phyloP scores from a whole-genome alignment of 2,797 vertebrate genomes.

The Mus minutoides region DNA sequence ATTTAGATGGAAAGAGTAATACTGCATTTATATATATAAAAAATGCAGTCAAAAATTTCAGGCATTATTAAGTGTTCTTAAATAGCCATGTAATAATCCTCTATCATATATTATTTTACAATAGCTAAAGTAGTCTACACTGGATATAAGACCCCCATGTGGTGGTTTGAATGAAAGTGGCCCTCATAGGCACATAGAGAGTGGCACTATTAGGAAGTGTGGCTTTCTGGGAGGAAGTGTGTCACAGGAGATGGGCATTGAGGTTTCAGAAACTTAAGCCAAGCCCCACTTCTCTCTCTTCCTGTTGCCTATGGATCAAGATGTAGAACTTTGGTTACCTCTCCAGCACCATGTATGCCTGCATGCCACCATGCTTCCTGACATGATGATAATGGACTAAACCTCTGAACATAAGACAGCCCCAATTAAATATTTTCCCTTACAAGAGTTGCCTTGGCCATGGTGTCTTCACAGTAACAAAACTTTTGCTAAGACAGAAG shows the following conservation, averaged over 20 bases:
- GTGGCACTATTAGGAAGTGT: not conserved
- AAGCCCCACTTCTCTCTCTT: not conserved
- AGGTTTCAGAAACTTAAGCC: not conserved
- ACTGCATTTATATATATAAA: not conserved
- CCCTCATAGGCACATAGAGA: not conserved
- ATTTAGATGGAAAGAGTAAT: slow-evolving; percentile 39
- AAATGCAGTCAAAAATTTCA: slow-evolving; percentile 10
- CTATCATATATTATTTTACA: not conserved
- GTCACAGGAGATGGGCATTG: not conserved
- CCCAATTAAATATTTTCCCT: not conserved
- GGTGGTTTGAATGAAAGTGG: not conserved
- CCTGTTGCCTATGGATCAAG: not conserved
- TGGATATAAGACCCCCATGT: not conserved
- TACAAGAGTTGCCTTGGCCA: not conserved
- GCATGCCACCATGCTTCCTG: not conserved
- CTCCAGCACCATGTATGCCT: not conserved
- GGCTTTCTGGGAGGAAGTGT: not conserved
- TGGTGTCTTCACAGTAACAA: not conserved
- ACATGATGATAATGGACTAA: too few relatives aligned
- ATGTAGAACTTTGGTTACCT: not conserved
- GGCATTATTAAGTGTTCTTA: slow-evolving; percentile 21
- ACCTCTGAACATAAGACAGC: not conserved
- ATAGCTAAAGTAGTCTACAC: slow-evolving; percentile 17
- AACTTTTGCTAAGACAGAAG: too few relatives aligned
- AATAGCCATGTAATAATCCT: slow-evolving; percentile 38